Percentiles rank a stretch among this genome's conserved stretches.
These are phyloP conservation scores for Tetramorium bicarinatum DNA, from an alignment of 2,888 invertebrate species.

Conservation along the genomic window DNA sequence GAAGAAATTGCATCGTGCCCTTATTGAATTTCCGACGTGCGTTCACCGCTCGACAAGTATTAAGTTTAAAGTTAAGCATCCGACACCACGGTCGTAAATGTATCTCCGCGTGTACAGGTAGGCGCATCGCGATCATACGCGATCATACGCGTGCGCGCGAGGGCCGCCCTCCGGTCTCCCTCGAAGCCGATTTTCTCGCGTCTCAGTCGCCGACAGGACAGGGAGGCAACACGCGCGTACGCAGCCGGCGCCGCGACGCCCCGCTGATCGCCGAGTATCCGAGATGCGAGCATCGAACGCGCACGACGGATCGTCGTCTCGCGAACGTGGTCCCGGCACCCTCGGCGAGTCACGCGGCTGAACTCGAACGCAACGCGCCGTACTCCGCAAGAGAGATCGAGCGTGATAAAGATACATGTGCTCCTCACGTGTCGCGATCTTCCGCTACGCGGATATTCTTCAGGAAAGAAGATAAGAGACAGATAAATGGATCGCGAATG, in stretches of 20 bases:
- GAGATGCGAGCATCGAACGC: conserved; percentile 8
- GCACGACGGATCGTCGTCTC: not conserved
- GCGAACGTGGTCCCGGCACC: not conserved
- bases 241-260: conserved; percentile 36
- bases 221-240: conserved; percentile 70
- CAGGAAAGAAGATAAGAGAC: not conserved
- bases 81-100: not conserved
- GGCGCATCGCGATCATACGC: conserved; percentile 23
- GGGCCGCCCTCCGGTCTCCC: conserved; percentile 39
- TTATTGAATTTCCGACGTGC: not conserved
- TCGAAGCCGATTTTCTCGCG: conserved; percentile 62
- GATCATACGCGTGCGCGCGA: conserved; percentile 73
- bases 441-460: not conserved
- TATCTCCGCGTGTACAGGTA: conserved; percentile 19
- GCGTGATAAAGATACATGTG: not conserved
- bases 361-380: not conserved
- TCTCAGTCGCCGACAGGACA: conserved; percentile 75
- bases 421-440: not conserved
- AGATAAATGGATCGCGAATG: not conserved
- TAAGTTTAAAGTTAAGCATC: not conserved
- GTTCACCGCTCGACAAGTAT: too few relatives aligned
- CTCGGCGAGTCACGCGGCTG: not conserved
- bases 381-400: not conserved
- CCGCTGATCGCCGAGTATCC: not conserved
- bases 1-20: not conserved